Conservation (phyloP, 2,888 invertebrate species). For the Philopedon plagiatum region DNA sequence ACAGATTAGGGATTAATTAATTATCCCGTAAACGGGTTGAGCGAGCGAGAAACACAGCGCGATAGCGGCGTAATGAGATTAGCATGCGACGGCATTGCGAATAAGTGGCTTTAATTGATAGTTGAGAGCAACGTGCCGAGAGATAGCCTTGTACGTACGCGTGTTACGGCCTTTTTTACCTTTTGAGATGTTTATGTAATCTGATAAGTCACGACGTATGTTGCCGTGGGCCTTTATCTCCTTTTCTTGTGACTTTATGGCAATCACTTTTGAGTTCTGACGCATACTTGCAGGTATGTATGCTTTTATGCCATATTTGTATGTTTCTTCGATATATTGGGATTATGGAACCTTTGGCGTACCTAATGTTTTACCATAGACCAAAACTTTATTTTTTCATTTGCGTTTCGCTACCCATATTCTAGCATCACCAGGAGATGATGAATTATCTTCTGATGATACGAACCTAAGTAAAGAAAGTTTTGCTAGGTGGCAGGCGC, state of each 20-base stretch:
- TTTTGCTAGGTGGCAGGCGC: too few species aligned
- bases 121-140: constrained; percentile 61
- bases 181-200: constrained; percentile 60
- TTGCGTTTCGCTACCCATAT: too few species aligned
- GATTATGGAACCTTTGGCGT: too few species aligned
- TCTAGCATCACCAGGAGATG: too few species aligned
- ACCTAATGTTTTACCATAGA: too few species aligned
- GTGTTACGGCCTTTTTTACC: constrained; percentile 60
- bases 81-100: constrained; percentile 60
- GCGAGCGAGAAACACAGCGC: constrained; percentile 66
- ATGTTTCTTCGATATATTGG: too few species aligned
- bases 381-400: too few species aligned
- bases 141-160: constrained; percentile 66
- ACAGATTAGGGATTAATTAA: constrained; percentile 69
- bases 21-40: constrained; percentile 61
- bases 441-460: too few species aligned
- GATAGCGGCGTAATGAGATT: constrained; percentile 69
- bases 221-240: constrained; percentile 40
- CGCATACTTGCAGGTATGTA: too few species aligned
- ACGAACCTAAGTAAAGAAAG: too few species aligned
- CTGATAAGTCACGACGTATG: constrained; percentile 57
- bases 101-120: constrained; percentile 67
- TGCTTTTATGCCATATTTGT: too few species aligned
- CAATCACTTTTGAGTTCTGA: constrained; percentile 10
- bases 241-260: constrained; percentile 24